These are phyloP conservation scores for Drosophila insularis DNA, from an alignment of 1,140 invertebrate species.

Conservation along the genomic window DNA sequence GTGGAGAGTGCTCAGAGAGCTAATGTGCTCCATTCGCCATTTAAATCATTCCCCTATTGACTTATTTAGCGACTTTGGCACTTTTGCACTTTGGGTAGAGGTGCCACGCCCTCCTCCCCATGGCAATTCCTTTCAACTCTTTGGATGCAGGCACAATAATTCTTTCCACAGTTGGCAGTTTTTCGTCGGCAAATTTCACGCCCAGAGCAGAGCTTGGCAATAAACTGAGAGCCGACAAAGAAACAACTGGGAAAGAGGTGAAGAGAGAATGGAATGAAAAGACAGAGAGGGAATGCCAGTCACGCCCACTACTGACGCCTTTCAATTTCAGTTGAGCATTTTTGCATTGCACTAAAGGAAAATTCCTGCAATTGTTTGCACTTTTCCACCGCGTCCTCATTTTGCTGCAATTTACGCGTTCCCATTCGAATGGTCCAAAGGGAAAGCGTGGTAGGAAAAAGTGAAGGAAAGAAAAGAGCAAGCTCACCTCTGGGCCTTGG, in stretches of 20 bases:
- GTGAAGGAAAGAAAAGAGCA: slow-evolving; percentile 20
- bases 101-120: slow-evolving; percentile 9
- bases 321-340: slow-evolving; percentile 57
- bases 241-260: neutral
- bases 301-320: slow-evolving; percentile 57
- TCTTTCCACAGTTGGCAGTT: slow-evolving; percentile 39
- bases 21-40: slow-evolving; percentile 1
- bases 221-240: neutral
- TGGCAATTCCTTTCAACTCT: neutral
- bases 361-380: slow-evolving; percentile 60
- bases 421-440: slow-evolving; percentile 45
- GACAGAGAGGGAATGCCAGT: slow-evolving; percentile 28
- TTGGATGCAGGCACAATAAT: slow-evolving; percentile 45
- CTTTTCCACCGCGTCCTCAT: slow-evolving; percentile 37
- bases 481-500: slow-evolving; percentile 40
- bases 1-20: neutral
- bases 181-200: slow-evolving; percentile 52
- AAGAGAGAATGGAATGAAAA: neutral
- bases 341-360: slow-evolving; percentile 47
- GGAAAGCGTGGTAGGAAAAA: slow-evolving; percentile 15
- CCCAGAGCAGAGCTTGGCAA: slow-evolving; percentile 34
- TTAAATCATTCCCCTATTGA: slow-evolving; percentile 10
- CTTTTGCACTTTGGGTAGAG: slow-evolving; percentile 5
- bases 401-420: slow-evolving; percentile 56
- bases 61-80: slow-evolving; percentile 5